Evolutionary conservation across 1,140 invertebrate genomes (phyloP), one percentile per base, ranked within the genome.

Genomic region (Goniozus legneri): DNA sequence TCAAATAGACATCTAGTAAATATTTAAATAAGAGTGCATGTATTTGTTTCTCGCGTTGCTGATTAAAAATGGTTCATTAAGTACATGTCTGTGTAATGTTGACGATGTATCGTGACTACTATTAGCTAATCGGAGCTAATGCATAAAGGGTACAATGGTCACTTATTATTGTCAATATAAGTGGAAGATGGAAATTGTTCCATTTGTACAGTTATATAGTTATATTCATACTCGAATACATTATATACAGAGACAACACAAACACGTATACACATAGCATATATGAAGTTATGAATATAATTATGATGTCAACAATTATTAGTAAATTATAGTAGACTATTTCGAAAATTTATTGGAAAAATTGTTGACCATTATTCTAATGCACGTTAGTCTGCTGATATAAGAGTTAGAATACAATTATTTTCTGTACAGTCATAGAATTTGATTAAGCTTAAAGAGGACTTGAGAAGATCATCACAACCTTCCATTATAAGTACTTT

Each of bases 131-230:
- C 7, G 33, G 40, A 30, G 13, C 58, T 52, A 41, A 47, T 40
- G 37, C 55, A 14, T 33, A n/a, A 21, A 40, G 20, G 51, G 32
- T 54, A 43, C 27, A 40, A 43, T 47, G 40, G 35, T 54, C 32
- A 46, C 44, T 50, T 56, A 47, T 51, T 46, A 44, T 51, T 40
- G 16, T 12, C 6, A 47, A 44, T 48, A 50, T 50, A 58, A 58
- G 44, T 58, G 49, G 27, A 47, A 60, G 47, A 60, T 47, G 21
- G 55, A 44, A 57, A 47, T 10, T 56, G 58, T 65, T 65, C 55
- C 58, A 34, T 44, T 31, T 72, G 69, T 72, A 71, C 64, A 72
- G 64, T 62, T 69, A 62, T 49, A 55, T 58, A 67, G 64, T 61
- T 59, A 54, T 54, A 60, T 52, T 46, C 39, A 56, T 47, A n/a